phyloP scores from a whole-genome alignment of 2,888 invertebrate species.

The Chelonus formosanus region DNA sequence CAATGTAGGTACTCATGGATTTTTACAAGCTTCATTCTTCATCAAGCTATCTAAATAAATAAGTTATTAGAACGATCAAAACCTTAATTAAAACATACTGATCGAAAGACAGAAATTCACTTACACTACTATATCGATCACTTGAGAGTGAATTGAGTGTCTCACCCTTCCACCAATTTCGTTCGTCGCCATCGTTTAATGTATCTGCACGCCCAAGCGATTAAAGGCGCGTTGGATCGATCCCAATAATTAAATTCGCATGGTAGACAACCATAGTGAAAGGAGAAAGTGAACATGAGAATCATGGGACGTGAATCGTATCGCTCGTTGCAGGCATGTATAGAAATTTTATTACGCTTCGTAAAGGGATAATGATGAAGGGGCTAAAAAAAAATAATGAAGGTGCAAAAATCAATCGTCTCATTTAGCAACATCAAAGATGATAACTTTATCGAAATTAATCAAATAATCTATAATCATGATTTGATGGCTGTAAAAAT shows the following conservation, averaged over 20 bases:
- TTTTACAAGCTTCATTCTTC: too few species aligned
- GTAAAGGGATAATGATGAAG: slow-evolving; percentile 40
- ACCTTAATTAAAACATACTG: too few species aligned
- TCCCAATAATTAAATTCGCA: slow-evolving; percentile 57
- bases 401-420: slow-evolving; percentile 17
- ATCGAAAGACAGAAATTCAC: too few species aligned
- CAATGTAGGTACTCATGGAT: too few species aligned
- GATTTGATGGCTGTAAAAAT: not conserved
- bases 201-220: slow-evolving; percentile 49
- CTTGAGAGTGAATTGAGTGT: slow-evolving; percentile 19
- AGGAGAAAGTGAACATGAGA: slow-evolving; percentile 35
- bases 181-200: not conserved
- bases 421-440: slow-evolving; percentile 9
- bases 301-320: slow-evolving; percentile 35
- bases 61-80: too few species aligned
- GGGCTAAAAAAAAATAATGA: slow-evolving; percentile 20
- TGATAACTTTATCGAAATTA: slow-evolving; percentile 7
- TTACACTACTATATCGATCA: slow-evolving; percentile 26
- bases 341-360: slow-evolving; percentile 27
- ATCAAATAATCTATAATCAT: not conserved
- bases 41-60: too few species aligned
- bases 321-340: slow-evolving; percentile 31
- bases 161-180: slow-evolving; percentile 21
- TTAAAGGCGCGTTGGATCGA: slow-evolving; percentile 53
- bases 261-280: slow-evolving; percentile 29